Conservation (phyloP, 2,797 vertebrate species). For the Crocodylus rhombifer region DNA sequence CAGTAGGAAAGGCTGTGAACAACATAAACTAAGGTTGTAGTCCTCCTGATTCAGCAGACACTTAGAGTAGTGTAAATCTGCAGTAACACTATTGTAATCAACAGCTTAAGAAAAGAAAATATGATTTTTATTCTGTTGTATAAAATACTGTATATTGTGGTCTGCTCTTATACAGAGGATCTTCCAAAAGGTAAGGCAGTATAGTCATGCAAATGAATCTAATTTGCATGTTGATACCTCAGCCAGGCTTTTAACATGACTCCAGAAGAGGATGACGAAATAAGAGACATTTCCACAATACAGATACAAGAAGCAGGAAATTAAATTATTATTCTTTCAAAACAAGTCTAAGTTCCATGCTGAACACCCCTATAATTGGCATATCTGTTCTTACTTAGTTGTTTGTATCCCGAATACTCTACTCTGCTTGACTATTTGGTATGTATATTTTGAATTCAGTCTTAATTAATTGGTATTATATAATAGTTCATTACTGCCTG, state of each 20-base stretch:
- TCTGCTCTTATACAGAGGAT: neutral
- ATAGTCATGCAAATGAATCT: neutral
- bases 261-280: neutral
- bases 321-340: neutral
- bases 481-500: neutral
- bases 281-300: neutral
- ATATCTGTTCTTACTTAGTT: neutral
- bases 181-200: neutral
- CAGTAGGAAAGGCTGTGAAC: neutral
- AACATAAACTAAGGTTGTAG: neutral
- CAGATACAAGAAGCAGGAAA: neutral
- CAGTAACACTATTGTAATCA: neutral
- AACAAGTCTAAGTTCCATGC: neutral
- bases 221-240: neutral
- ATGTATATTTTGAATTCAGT: neutral
- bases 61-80: neutral
- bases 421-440: neutral
- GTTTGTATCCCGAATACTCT: neutral
- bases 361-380: neutral
- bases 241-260: neutral
- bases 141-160: neutral
- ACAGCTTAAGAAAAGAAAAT: neutral
- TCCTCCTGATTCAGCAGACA: neutral
- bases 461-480: constrained; percentile 8
- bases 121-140: neutral